phyloP scores from a whole-genome alignment of 2,797 vertebrate genomes.

The Onychomys arenicola region DNA sequence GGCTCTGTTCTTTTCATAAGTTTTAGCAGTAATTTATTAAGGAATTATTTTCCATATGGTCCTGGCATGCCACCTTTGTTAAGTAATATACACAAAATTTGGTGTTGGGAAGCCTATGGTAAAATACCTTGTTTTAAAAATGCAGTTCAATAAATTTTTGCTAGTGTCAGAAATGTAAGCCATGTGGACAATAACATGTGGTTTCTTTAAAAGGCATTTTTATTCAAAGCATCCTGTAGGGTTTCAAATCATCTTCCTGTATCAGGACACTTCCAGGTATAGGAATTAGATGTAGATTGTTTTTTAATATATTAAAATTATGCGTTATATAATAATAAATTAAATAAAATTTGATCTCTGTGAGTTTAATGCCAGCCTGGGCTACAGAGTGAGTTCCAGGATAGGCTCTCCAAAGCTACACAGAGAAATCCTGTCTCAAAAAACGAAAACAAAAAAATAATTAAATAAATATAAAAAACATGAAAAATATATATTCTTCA shows the following conservation, averaged over 20 bases:
- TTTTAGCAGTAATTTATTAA: background rate
- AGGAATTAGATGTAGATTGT: background rate
- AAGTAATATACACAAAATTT: background rate
- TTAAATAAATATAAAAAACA: background rate
- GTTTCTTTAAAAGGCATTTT: background rate
- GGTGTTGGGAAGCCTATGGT: background rate
- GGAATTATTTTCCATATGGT: background rate
- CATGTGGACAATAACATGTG: accelerated
- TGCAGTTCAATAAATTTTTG: background rate
- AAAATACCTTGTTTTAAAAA: background rate
- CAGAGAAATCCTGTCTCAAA: too few species aligned
- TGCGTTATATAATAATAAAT: too few species aligned
- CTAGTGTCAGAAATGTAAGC: background rate
- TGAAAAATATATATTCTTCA: too few species aligned
- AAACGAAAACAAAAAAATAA: too few species aligned
- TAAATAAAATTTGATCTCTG: too few species aligned
- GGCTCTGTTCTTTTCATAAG: background rate
- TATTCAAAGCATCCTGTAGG: background rate
- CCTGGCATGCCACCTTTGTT: background rate
- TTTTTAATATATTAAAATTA: background rate
- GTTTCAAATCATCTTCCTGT: background rate
- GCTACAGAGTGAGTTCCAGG: too few species aligned
- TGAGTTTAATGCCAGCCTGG: too few species aligned
- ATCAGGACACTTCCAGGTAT: background rate
- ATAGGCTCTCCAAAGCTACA: too few species aligned